Percentiles rank a stretch among this genome's conserved stretches.
phyloP scores from a whole-genome alignment of 2,888 invertebrate genomes.

The Aphidius colemani region DNA sequence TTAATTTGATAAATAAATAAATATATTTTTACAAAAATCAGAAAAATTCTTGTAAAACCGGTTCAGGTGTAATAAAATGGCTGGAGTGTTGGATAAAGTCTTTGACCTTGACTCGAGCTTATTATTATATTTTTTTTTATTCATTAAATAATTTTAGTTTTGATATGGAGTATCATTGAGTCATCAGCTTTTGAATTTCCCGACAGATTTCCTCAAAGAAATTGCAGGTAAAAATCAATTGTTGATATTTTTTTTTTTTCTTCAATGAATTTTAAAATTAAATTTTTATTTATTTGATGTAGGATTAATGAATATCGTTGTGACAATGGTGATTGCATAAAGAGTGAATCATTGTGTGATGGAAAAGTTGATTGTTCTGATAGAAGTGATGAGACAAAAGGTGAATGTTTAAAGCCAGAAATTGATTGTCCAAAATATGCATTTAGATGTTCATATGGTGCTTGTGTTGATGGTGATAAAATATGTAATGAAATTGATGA shows the following conservation, averaged over 20 bases:
- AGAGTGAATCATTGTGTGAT: conserved; percentile 58
- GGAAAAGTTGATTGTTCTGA: conserved; percentile 61
- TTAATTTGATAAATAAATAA: too few species aligned
- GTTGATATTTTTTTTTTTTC: conserved; percentile 1
- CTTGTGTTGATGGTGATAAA: conserved; percentile 65
- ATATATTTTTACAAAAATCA: too few species aligned
- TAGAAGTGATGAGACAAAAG: conserved; percentile 59
- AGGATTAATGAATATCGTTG: conserved; percentile 46
- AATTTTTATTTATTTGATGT: neutral
- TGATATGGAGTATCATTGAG: neutral
- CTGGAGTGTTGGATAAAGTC: too few species aligned
- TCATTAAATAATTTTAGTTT: neutral
- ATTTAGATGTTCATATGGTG: conserved; percentile 69
- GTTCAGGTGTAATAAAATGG: too few species aligned
- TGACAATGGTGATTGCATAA: conserved; percentile 57
- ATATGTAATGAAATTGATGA: conserved; percentile 63
- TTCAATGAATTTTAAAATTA: neutral
- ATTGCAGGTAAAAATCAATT: conserved; percentile 21
- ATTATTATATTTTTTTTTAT: too few species aligned
- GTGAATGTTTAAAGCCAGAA: conserved; percentile 42
- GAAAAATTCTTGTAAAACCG: too few species aligned
- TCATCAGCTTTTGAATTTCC: neutral
- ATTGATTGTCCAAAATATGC: conserved; percentile 63
- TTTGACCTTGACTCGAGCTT: too few species aligned
- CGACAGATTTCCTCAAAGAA: neutral